Conservation (phyloP, 2,113 vertebrate genomes). For the Asarcornis scutulata region DNA sequence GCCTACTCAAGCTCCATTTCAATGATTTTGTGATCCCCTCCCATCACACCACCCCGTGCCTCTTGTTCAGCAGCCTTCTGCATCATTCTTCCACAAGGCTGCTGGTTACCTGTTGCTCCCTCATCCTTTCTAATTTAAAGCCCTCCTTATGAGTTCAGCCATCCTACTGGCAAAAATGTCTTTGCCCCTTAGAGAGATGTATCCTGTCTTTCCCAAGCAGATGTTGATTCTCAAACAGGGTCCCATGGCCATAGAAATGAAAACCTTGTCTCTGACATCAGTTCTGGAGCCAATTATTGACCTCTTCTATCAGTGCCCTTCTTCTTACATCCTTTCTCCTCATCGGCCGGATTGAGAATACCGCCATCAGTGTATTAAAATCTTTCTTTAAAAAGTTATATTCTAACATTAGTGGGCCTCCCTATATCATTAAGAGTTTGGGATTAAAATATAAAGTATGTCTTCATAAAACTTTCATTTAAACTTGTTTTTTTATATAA, state of each 20-base stretch:
- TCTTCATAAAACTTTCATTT: background rate
- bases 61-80: background rate
- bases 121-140: background rate
- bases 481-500: background rate
- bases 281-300: background rate
- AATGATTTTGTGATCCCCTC: background rate
- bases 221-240: background rate
- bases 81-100: background rate
- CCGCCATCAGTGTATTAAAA: background rate
- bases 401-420: background rate
- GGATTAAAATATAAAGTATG: background rate
- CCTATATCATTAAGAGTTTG: background rate
- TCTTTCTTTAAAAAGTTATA: background rate
- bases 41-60: background rate
- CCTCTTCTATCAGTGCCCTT: background rate
- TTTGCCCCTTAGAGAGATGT: background rate
- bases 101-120: background rate
- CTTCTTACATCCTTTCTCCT: background rate
- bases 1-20: background rate
- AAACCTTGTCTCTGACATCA: background rate
- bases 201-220: background rate
- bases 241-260: background rate
- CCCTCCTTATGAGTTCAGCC: background rate
- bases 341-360: background rate
- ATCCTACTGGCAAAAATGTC: background rate